phyloP scores from a whole-genome alignment of 2,888 invertebrate genomes.

The Labia minor region DNA sequence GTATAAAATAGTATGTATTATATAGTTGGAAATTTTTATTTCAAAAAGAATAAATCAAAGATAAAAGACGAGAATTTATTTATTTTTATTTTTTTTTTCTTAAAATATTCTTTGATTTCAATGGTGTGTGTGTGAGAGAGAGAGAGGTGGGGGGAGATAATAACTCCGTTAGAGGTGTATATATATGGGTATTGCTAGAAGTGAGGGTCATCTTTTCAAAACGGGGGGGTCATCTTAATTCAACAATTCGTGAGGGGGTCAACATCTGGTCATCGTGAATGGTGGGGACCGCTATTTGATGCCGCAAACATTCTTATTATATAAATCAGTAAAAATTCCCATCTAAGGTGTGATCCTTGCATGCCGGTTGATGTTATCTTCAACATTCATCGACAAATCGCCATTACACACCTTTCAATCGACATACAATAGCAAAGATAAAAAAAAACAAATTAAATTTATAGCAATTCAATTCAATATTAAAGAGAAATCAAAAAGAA shows the following conservation, averaged over 20 bases:
- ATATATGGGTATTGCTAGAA: too few relatives aligned
- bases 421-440: not conserved
- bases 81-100: too few relatives aligned
- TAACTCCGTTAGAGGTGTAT: not conserved
- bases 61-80: too few relatives aligned
- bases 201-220: too few relatives aligned
- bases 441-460: not conserved
- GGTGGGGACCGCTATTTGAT: not conserved
- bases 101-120: not conserved
- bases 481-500: not conserved
- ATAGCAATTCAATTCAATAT: not conserved
- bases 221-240: not conserved
- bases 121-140: too few relatives aligned
- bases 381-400: not conserved
- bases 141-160: not conserved
- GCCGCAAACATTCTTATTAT: slow-evolving; percentile 3
- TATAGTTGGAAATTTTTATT: not conserved
- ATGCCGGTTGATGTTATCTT: not conserved
- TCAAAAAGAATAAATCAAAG: not conserved
- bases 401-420: not conserved
- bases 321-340: not conserved
- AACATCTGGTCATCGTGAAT: not conserved
- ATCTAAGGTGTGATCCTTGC: not conserved
- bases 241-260: not conserved
- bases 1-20: too few relatives aligned